These are phyloP conservation scores for Aphaenogaster floridana DNA, from an alignment of 1,140 invertebrate species.

Conservation along the genomic window DNA sequence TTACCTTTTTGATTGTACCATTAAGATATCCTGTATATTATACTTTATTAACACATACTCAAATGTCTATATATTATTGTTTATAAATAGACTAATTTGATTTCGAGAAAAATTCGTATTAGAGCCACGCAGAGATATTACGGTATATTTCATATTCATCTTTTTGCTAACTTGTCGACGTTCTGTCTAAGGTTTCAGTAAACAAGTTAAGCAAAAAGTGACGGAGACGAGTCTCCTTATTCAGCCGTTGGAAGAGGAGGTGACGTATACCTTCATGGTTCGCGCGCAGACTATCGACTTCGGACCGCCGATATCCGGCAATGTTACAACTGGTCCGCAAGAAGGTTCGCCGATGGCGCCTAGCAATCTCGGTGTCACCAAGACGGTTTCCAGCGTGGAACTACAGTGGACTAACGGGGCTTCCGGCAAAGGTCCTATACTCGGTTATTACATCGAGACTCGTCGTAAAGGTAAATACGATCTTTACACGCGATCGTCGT, in stretches of 20 bases:
- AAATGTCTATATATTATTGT: not conserved
- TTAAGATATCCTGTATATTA: not conserved
- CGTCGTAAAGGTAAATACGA: slow-evolving; percentile 92
- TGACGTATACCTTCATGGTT: slow-evolving; percentile 96
- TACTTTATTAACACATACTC: not conserved
- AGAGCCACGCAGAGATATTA: slow-evolving; percentile 7
- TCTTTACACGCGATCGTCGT: not conserved
- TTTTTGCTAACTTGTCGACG: slow-evolving; percentile 6
- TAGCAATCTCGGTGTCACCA: slow-evolving; percentile 90
- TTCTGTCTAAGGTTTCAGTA: slow-evolving; percentile 91
- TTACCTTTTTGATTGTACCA: not conserved
- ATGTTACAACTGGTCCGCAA: slow-evolving; percentile 98
- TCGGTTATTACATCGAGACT: slow-evolving; percentile 97
- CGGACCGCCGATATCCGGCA: slow-evolving; percentile 92
- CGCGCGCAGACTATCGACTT: slow-evolving; percentile 95
- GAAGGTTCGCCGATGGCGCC: slow-evolving; percentile 94
- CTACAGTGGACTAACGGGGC: slow-evolving; percentile 96
- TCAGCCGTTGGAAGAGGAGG: slow-evolving; percentile 95
- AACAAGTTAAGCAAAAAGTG: slow-evolving; percentile 98
- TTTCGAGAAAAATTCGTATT: not conserved
- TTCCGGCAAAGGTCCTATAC: slow-evolving; percentile 94
- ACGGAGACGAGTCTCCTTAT: slow-evolving; percentile 93
- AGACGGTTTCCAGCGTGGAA: slow-evolving; percentile 94
- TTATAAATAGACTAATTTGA: slow-evolving; percentile 10
- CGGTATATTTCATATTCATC: not conserved